phyloP scores from a whole-genome alignment of 2,113 vertebrate species.

The Gracilinanus agilis region DNA sequence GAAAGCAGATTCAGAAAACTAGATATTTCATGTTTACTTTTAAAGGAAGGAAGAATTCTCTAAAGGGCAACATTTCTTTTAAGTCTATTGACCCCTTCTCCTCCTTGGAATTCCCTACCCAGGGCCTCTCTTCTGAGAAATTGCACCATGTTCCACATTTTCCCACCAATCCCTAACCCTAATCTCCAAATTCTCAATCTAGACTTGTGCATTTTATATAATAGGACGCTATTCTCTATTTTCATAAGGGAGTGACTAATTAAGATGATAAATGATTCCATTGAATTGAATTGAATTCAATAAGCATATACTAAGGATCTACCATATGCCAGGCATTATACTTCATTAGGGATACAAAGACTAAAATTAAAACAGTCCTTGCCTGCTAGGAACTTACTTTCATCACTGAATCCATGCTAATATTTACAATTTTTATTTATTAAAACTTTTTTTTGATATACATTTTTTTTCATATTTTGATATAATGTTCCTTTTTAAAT shows the following conservation, averaged over 20 bases:
- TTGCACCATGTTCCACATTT: background rate
- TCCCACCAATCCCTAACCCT: background rate
- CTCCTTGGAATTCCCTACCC: background rate
- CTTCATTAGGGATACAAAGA: background rate
- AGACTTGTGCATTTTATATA: background rate
- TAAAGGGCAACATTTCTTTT: background rate
- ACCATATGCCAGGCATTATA: background rate
- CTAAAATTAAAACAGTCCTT: background rate
- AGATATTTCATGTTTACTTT: background rate
- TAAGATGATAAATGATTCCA: background rate
- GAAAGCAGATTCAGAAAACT: background rate
- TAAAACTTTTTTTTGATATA: too few species aligned
- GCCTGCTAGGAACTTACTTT: background rate
- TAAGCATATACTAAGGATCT: background rate
- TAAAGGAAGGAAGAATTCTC: background rate
- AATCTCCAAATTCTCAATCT: background rate
- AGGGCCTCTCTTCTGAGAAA: background rate
- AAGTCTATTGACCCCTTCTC: background rate
- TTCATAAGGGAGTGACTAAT: background rate
- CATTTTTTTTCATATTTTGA: too few species aligned
- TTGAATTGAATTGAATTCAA: background rate
- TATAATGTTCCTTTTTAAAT: background rate
- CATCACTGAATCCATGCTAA: background rate
- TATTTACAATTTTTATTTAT: background rate
- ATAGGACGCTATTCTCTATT: background rate